phyloP scores from a whole-genome alignment of 1,140 invertebrate genomes.

The Coelopa frigida region DNA sequence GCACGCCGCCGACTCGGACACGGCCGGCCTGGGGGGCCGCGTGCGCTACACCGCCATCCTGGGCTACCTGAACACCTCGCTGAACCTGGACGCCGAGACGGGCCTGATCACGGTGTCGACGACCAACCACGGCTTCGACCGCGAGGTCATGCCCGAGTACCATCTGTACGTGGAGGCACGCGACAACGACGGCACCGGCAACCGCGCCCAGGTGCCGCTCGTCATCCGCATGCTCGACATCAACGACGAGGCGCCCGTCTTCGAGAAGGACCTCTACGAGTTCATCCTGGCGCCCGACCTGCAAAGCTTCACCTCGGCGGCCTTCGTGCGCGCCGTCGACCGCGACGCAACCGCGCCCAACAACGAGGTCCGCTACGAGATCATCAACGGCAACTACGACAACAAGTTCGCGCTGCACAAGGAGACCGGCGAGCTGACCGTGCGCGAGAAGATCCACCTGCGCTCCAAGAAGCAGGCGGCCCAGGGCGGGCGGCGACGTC shows the following conservation, averaged over 20 bases:
- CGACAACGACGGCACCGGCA: conserved; percentile 75
- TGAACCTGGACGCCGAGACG: conserved; percentile 68
- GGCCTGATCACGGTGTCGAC: conserved; percentile 73
- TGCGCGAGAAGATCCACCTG: conserved; percentile 29
- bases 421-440: conserved; percentile 60
- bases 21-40: conserved; percentile 60
- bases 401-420: conserved; percentile 73
- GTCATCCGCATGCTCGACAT: conserved; percentile 72
- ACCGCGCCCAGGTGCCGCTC: conserved; percentile 61
- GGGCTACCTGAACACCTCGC: conserved; percentile 64
- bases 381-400: conserved; percentile 70
- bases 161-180: conserved; percentile 75
- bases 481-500: conserved; percentile 28
- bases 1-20: conserved; percentile 67
- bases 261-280: conserved; percentile 72
- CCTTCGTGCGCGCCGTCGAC: conserved; percentile 71
- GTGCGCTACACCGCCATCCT: conserved; percentile 69
- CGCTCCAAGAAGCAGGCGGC: conserved; percentile 39
- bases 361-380: conserved; percentile 76
- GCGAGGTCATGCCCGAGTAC: conserved; percentile 69
- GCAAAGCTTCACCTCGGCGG: conserved; percentile 62
- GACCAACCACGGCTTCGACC: conserved; percentile 68
- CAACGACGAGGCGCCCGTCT: conserved; percentile 80
- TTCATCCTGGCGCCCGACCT: conserved; percentile 69
- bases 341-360: conserved; percentile 78